These are phyloP conservation scores for Chromoteleia sp. DNA, from an alignment of 2,888 invertebrate genomes.

Conservation along the genomic window DNA sequence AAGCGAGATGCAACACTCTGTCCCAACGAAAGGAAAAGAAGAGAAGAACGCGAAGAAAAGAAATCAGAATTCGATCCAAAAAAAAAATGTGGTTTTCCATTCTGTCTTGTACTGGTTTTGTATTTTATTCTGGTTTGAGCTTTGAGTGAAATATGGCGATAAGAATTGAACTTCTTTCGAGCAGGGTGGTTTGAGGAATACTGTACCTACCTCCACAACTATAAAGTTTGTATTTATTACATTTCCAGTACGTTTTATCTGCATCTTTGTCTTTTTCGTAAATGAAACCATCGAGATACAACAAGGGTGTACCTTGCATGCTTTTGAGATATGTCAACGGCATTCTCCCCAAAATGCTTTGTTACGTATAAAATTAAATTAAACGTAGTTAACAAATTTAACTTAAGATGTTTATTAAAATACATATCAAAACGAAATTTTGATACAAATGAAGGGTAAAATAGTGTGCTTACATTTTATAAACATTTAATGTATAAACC, in stretches of 20 bases:
- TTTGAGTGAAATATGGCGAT: constrained; percentile 21
- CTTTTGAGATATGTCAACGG: constrained; percentile 40
- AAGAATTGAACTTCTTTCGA: background rate
- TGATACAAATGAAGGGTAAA: too few species aligned
- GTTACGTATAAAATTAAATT: background rate
- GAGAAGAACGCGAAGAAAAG: too few species aligned
- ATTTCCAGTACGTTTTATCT: constrained; percentile 59
- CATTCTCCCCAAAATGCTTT: constrained; percentile 27
- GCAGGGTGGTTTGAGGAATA: background rate
- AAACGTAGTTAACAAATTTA: background rate
- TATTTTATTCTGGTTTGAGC: background rate
- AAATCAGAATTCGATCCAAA: too few species aligned
- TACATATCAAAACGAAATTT: too few species aligned
- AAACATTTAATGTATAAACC: too few species aligned
- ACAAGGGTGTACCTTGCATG: constrained; percentile 39
- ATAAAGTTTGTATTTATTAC: constrained; percentile 57
- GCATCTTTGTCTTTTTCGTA: constrained; percentile 56
- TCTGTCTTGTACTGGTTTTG: background rate
- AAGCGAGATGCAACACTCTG: too few species aligned
- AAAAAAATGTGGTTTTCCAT: background rate
- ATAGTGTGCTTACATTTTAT: too few species aligned
- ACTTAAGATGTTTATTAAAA: too few species aligned
- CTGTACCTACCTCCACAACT: constrained; percentile 55
- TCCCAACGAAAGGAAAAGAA: too few species aligned
- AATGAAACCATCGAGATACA: constrained; percentile 46